phyloP scores from a whole-genome alignment of 2,797 vertebrate genomes.

The Pelochelys cantorii region DNA sequence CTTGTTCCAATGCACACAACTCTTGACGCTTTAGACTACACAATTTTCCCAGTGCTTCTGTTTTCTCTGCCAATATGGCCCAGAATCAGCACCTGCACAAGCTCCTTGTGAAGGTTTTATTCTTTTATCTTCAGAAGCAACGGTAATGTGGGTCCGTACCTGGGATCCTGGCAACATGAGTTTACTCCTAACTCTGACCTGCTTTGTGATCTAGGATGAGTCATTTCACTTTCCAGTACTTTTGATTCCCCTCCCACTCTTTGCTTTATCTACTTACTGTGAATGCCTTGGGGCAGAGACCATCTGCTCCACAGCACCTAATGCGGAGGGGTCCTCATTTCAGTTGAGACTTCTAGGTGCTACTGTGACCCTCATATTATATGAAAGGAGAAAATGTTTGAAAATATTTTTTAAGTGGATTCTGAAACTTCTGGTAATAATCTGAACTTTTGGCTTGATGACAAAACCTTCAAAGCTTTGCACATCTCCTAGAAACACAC shows the following conservation, averaged over 20 bases:
- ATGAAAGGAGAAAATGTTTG: neutral
- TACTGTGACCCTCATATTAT: neutral
- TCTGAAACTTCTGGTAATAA: neutral
- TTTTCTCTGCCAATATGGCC: neutral
- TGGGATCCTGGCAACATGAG: neutral
- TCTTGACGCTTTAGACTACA: neutral
- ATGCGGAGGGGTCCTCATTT: neutral
- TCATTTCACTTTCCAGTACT: neutral
- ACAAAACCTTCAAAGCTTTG: neutral
- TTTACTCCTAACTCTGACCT: neutral
- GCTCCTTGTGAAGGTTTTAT: neutral
- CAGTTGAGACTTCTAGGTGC: neutral
- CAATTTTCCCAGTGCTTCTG: neutral
- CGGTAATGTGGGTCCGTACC: rapidly evolving
- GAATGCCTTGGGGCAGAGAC: neutral
- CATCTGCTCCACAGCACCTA: neutral
- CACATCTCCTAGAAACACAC: neutral
- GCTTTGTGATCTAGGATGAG: neutral
- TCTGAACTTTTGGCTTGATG: neutral
- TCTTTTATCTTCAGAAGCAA: neutral
- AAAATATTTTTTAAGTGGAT: neutral
- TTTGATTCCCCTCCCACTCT: neutral
- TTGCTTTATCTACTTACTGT: neutral
- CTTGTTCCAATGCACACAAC: neutral
- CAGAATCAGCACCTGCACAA: neutral